These are phyloP conservation scores for Stomatorhinus walkeri DNA, from an alignment of 2,797 vertebrate species.

Conservation along the genomic window DNA sequence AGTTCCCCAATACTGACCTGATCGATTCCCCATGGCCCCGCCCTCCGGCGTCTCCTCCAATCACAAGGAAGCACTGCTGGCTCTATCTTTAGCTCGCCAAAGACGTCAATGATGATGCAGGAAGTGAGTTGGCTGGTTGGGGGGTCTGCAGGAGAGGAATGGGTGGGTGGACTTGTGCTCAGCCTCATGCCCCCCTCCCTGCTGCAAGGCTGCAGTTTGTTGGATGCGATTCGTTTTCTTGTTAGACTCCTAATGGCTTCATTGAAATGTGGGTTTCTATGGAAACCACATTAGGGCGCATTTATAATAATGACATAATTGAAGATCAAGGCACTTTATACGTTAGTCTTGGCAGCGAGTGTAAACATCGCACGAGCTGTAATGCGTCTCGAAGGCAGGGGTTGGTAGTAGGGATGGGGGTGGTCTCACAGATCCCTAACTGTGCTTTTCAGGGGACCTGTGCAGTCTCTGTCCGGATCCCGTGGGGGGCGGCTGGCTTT, in stretches of 20 bases:
- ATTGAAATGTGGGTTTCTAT: slow-evolving; percentile 13
- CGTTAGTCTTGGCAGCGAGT: neutral
- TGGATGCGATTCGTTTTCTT: neutral
- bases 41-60: neutral
- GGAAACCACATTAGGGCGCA: neutral
- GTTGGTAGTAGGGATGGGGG: neutral
- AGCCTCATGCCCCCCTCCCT: neutral
- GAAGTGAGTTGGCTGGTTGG: neutral
- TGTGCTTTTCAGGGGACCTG: neutral
- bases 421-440: neutral
- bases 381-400: neutral
- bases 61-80: neutral
- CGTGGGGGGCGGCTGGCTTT: neutral
- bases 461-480: too few species aligned
- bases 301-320: slow-evolving; percentile 17
- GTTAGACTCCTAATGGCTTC: slow-evolving; percentile 6
- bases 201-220: neutral
- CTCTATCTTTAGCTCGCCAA: neutral
- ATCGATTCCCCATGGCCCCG: neutral
- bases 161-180: neutral
- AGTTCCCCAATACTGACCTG: neutral
- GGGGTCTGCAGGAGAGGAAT: neutral
- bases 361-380: neutral
- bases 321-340: neutral
- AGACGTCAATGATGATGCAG: slow-evolving; percentile 12